These are phyloP conservation scores for Excalfactoria chinensis DNA, from an alignment of 2,113 vertebrate genomes.

Conservation along the genomic window DNA sequence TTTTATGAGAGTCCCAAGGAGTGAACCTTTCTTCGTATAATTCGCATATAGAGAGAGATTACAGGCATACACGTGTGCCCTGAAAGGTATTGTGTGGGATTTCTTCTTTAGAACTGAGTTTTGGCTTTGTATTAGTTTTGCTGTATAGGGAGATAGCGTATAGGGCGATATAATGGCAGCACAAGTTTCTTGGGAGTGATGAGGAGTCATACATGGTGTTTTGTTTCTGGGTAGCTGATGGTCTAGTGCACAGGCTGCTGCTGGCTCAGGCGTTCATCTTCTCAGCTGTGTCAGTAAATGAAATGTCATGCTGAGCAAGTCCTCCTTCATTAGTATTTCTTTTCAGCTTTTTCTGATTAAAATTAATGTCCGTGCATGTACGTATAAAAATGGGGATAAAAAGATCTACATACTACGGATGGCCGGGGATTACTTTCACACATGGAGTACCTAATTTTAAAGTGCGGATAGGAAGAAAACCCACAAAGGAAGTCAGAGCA, in stretches of 20 bases:
- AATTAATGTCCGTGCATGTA: conserved; percentile 20
- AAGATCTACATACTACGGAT: background rate
- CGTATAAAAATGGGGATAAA: background rate
- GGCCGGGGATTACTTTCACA: background rate
- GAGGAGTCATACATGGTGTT: background rate
- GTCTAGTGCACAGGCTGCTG: conserved; percentile 31
- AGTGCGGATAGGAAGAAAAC: background rate
- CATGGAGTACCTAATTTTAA: background rate
- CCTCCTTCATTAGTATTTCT: conserved; percentile 32
- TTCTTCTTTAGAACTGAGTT: background rate
- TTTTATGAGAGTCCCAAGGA: background rate
- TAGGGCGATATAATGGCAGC: background rate
- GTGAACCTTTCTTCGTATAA: background rate
- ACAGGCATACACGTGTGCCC: rapidly evolving
- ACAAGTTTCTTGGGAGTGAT: background rate
- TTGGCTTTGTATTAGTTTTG: background rate
- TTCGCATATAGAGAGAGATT: background rate
- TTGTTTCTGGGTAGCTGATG: background rate
- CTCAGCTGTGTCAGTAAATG: conserved; percentile 26
- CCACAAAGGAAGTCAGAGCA: background rate
- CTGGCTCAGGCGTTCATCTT: conserved; percentile 45
- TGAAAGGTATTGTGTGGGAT: background rate
- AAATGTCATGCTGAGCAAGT: conserved; percentile 55
- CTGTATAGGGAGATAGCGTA: background rate
- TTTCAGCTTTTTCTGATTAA: conserved; percentile 14